These are phyloP conservation scores for Hyposoter dolosus DNA, from an alignment of 2,888 invertebrate genomes.

Conservation along the genomic window DNA sequence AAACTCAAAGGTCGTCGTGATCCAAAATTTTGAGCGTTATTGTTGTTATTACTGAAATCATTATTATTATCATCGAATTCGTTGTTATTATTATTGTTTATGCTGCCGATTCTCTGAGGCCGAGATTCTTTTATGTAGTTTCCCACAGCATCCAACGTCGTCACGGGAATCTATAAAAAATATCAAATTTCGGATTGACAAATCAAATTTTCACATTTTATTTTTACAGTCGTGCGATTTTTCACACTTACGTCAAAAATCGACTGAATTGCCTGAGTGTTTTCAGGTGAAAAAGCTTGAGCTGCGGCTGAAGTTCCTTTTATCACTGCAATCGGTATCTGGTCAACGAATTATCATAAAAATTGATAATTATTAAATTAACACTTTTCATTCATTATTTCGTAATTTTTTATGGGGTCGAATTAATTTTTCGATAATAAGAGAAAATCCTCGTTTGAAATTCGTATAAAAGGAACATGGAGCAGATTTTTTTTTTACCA, in stretches of 20 bases:
- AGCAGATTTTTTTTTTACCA: neutral
- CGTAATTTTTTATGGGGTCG: neutral
- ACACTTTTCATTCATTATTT: neutral
- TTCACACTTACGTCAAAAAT: slow-evolving; percentile 76
- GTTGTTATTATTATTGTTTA: slow-evolving; percentile 29
- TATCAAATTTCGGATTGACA: neutral
- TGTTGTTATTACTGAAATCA: slow-evolving; percentile 18
- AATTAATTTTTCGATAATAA: neutral
- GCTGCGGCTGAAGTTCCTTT: slow-evolving; percentile 78
- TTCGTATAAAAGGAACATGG: neutral
- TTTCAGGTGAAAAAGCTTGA: slow-evolving; percentile 77
- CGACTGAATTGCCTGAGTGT: slow-evolving; percentile 75
- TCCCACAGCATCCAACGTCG: slow-evolving; percentile 79
- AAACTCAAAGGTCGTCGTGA: slow-evolving; percentile 61
- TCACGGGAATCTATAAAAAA: slow-evolving; percentile 78
- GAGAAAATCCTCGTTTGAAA: neutral
- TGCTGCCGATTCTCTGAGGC: slow-evolving; percentile 64
- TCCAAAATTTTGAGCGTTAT: slow-evolving; percentile 12
- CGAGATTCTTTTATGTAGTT: slow-evolving; percentile 76
- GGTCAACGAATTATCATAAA: slow-evolving; percentile 44
- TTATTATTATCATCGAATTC: slow-evolving; percentile 2
- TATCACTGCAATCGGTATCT: slow-evolving; percentile 82
- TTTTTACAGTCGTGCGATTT: neutral
- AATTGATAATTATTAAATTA: neutral
- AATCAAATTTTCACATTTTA: slow-evolving; percentile 11